Conservation (phyloP, 2,888 invertebrate genomes). For the Bombylius major region DNA sequence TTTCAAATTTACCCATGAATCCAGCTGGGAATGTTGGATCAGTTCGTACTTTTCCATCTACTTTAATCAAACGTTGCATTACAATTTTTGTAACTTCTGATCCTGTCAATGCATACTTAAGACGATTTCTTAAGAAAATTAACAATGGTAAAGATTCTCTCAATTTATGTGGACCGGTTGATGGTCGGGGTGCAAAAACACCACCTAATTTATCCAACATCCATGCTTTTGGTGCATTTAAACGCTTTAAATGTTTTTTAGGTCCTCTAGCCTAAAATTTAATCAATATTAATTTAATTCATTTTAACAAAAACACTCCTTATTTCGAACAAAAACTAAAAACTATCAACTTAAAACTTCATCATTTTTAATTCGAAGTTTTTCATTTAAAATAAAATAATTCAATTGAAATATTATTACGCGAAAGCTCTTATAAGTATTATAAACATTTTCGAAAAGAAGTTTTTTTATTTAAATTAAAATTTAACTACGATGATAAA, state of each 20-base stretch:
- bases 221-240: constrained; percentile 99
- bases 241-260: constrained; percentile 98
- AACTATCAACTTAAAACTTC: too few relatives aligned
- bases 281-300: too few relatives aligned
- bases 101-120: constrained; percentile 96
- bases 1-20: constrained; percentile 76
- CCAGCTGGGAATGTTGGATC: constrained; percentile 97
- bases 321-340: too few relatives aligned
- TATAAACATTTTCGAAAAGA: too few relatives aligned
- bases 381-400: too few relatives aligned
- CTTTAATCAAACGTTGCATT: constrained; percentile 94
- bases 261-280: constrained; percentile 85
- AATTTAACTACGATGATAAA: too few relatives aligned
- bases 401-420: too few relatives aligned
- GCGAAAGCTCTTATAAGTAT: too few relatives aligned
- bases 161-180: constrained; percentile 94
- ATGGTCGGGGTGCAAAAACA: constrained; percentile 94
- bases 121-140: constrained; percentile 90
- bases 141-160: constrained; percentile 93
- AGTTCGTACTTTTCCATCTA: constrained; percentile 95
- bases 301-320: too few relatives aligned
- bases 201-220: constrained; percentile 99
- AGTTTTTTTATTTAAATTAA: too few relatives aligned
- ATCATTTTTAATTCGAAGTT: too few relatives aligned
- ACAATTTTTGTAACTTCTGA: constrained; percentile 96